phyloP scores from a whole-genome alignment of 2,797 vertebrate species.

The Aulostomus chinensis region DNA sequence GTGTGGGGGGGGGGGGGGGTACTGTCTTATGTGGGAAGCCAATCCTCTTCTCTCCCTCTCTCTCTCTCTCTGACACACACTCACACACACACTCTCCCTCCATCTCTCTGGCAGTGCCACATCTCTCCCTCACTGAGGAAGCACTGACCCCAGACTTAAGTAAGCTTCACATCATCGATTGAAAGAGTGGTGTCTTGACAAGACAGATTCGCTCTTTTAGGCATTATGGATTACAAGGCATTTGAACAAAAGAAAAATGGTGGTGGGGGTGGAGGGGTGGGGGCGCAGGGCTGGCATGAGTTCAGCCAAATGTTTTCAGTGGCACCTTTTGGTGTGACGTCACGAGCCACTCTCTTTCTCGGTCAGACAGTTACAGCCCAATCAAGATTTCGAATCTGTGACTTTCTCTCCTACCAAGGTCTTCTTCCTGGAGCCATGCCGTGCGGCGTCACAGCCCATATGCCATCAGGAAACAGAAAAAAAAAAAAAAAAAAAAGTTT shows the following conservation, averaged over 20 bases:
- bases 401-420: too few species aligned
- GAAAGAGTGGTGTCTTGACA: constrained; percentile 49
- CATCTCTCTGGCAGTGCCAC: constrained; percentile 11
- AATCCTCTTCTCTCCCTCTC: background rate
- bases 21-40: too few species aligned
- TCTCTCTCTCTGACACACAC: constrained; percentile 4
- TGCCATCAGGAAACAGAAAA: constrained; percentile 11
- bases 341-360: too few species aligned
- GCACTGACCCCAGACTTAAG: constrained; percentile 54
- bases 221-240: constrained; percentile 65
- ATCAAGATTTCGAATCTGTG: too few species aligned
- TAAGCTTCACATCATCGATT: constrained; percentile 60
- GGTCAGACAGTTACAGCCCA: too few species aligned
- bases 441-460: background rate
- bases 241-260: too few species aligned
- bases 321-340: background rate
- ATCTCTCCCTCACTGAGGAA: constrained; percentile 35
- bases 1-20: too few species aligned
- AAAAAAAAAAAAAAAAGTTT: too few species aligned
- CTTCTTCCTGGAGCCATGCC: background rate
- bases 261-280: background rate
- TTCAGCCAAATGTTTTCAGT: constrained; percentile 54
- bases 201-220: constrained; percentile 64
- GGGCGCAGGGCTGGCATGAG: constrained; percentile 29
- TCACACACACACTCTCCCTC: background rate